Base-by-base conservation (phyloP, 2,888 invertebrate genomes). In the Metopia argyrocephala region DNA sequence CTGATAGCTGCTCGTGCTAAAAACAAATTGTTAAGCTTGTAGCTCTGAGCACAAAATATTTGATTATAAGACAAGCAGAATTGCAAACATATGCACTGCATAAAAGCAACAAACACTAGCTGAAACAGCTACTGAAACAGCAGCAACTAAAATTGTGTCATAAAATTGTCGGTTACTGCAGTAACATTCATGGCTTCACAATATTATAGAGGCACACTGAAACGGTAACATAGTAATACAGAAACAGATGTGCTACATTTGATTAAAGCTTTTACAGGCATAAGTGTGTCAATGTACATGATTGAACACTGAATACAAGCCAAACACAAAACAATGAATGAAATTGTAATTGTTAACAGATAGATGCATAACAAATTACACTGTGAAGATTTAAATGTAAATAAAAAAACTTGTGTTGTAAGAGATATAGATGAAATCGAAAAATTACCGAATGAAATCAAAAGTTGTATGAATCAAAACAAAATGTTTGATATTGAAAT, bases 191-290 rank as follows among this genome's bases (percentile, higher is more conserved):
- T 57, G 56, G 18, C 7, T 48, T 20, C 18, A 52, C 59, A 9
- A 56, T 56, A 31, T 75, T 31, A 6, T 38, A 38, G 38, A 38
- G 38, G 12, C 12, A 31, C 31, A 38, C 38, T 38, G 38, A 38
- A 38, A 23, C n/a, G 45, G 38, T 38, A 6, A 61, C 20, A 27
- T 23, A 59, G n/a, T 50, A 6, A n/a, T 20, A 50, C 20, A 54
- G 2, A 20, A 27, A 46, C 25, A 52, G 73, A 81, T 78, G 81
- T 75, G 65, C 78, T 46, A 74, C 74, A 81, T 81, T 81, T 78
- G 74, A 81, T 78, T 70, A 73, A 27, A 70, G 21, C 45, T 59
- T 27, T 61, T 48, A 73, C 28, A 12, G 21, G 15, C 27, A 20
- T 31, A 59, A 62, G 69, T 75, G 45, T 78, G 81, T 70, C 78